Conservation (phyloP, 2,113 vertebrate species). For the Dipodomys stephensi region DNA sequence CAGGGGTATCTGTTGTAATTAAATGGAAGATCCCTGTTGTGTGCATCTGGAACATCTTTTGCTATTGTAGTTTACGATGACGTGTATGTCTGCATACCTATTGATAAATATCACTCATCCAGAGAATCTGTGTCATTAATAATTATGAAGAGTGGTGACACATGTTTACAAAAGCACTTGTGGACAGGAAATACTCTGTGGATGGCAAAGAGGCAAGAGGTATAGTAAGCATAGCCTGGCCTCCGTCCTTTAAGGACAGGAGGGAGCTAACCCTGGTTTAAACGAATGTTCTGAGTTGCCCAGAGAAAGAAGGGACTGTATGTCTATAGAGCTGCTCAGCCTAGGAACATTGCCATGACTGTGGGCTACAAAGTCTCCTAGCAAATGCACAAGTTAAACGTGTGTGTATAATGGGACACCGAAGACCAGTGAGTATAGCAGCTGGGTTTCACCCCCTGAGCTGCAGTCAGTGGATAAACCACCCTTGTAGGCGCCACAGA, state of each 20-base stretch:
- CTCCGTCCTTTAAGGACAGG: not conserved
- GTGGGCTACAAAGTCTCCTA: constrained; percentile 17
- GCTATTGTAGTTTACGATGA: not conserved
- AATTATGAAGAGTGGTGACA: not conserved
- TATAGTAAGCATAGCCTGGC: not conserved
- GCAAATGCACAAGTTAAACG: constrained; percentile 33
- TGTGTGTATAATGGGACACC: not conserved
- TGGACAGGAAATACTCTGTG: not conserved
- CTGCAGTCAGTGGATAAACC: not conserved
- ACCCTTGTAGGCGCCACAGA: not conserved
- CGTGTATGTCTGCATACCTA: not conserved
- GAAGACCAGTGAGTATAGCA: not conserved
- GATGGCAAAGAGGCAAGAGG: not conserved
- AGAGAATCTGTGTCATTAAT: not conserved
- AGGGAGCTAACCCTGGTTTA: not conserved
- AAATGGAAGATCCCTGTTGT: not conserved
- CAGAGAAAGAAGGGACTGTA: not conserved
- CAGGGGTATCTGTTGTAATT: not conserved
- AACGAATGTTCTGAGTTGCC: not conserved
- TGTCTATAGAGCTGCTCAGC: not conserved
- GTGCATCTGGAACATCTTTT: not conserved
- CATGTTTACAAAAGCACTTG: not conserved
- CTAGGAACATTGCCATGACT: not conserved
- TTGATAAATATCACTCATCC: not conserved
- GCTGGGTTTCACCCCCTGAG: not conserved